Base-by-base conservation (phyloP, 2,888 invertebrate species). In the Leucania comma region DNA sequence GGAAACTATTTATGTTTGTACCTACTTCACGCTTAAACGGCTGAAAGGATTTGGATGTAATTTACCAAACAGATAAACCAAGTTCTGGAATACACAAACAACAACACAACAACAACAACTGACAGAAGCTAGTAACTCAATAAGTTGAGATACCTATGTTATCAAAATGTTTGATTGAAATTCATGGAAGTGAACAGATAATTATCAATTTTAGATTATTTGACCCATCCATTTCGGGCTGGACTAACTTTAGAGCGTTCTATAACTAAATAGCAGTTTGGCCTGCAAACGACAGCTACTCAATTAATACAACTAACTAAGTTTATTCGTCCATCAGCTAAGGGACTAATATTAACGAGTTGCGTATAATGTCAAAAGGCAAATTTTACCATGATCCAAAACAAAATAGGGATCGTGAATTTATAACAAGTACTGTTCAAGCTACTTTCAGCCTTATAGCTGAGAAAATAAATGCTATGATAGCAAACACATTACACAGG, bases 361-460 rank as follows among this genome's bases (percentile, higher is more conserved):
- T 67, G 60, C 72, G 54, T 72, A 48, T 38, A 79, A 67, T 54
- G 29, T 67, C 75, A 73, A 74, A 65, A 67, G 56, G 61, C 54
- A 65, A 65, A 80, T 74, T 79, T 70, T 80, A 75, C 79, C 61
- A 70, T 42, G 75, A 62, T 80, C 46, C 70, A 80, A 80, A 75
- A 82, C 65, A 71, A 70, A 82, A 61, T 51, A 61, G 70, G 53
- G 26, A 66, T 75, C 53, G 24, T 10, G 14, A 42, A 42, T 42
- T 42, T 42, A 17, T 42, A 14, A 57, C 26, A 59, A 58, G 48
- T 53, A 38, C 35, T 32, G 29, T 32, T 22, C 68, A 73, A n/a
- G 35, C 42, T 10, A 70, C 20, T 80, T 68, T 82, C 62, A 59
- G 29, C 70, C 32, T 63, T 80, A 65, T 20, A 1, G 0, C 3